Conservation (phyloP, 2,113 vertebrate genomes). For the Hippocampus barbouri region DNA sequence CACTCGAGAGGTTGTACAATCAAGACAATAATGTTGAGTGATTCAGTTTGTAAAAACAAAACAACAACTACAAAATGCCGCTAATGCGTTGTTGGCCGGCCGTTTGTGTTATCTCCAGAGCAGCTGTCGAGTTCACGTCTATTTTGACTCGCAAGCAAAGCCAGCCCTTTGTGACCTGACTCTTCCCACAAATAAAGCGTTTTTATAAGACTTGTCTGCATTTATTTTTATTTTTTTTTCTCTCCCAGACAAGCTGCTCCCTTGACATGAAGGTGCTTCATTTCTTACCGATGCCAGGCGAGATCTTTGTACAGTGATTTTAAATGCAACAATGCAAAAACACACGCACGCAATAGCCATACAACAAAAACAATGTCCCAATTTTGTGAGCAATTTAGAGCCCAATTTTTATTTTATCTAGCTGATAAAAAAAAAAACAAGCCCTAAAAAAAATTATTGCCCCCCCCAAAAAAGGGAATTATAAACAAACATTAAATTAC, state of each 20-base stretch:
- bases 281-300: constrained; percentile 60
- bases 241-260: constrained; percentile 48
- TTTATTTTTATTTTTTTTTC: constrained; percentile 46
- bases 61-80: constrained; percentile 6
- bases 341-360: constrained; percentile 24
- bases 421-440: not conserved
- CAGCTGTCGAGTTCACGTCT: constrained; percentile 63
- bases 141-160: constrained; percentile 70
- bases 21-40: constrained; percentile 31
- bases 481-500: too few species aligned
- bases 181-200: constrained; percentile 61
- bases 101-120: constrained; percentile 63
- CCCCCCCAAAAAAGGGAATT: not conserved
- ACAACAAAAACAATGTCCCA: not conserved
- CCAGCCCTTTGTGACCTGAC: constrained; percentile 72
- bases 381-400: not conserved
- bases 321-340: constrained; percentile 36
- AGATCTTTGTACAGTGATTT: constrained; percentile 65
- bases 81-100: constrained; percentile 56
- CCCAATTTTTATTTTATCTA: not conserved
- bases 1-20: constrained; percentile 21
- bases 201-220: constrained; percentile 62
- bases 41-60: constrained; percentile 32
- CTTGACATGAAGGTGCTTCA: constrained; percentile 75
- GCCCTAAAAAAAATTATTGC: not conserved